These are phyloP conservation scores for Centropus bengalensis DNA, from an alignment of 2,113 vertebrate species.

Conservation along the genomic window DNA sequence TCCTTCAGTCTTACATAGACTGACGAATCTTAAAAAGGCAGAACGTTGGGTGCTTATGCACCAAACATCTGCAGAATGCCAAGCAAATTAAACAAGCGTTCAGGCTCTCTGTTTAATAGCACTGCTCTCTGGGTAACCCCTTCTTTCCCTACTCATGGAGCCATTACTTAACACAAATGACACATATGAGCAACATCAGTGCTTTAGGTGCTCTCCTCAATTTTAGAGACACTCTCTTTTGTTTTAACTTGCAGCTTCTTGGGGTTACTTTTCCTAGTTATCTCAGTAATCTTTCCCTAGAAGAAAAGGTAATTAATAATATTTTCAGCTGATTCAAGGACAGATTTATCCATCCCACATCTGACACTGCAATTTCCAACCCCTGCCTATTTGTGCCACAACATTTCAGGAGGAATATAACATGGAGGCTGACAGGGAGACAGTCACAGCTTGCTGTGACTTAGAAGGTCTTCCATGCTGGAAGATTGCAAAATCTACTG, in stretches of 20 bases:
- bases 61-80: not conserved
- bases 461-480: not conserved
- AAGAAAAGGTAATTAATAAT: not conserved
- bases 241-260: not conserved
- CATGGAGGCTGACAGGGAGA: conserved; percentile 16
- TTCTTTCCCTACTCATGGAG: not conserved
- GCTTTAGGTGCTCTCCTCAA: not conserved
- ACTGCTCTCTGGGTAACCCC: not conserved
- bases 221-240: not conserved
- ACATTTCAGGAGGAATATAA: conserved; percentile 8
- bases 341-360: not conserved
- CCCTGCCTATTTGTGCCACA: not conserved
- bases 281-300: not conserved
- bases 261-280: not conserved
- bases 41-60: not conserved
- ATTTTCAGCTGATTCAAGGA: not conserved
- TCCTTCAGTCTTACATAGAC: fast-evolving
- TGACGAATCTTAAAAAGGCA: not conserved
- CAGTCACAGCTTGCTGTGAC: not conserved
- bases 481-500: not conserved
- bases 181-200: not conserved
- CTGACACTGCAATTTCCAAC: not conserved
- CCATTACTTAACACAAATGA: fast-evolving
- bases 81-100: fast-evolving
- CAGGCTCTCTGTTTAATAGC: not conserved